phyloP scores from a whole-genome alignment of 1,140 invertebrate genomes.

The Diuraphis noxia region DNA sequence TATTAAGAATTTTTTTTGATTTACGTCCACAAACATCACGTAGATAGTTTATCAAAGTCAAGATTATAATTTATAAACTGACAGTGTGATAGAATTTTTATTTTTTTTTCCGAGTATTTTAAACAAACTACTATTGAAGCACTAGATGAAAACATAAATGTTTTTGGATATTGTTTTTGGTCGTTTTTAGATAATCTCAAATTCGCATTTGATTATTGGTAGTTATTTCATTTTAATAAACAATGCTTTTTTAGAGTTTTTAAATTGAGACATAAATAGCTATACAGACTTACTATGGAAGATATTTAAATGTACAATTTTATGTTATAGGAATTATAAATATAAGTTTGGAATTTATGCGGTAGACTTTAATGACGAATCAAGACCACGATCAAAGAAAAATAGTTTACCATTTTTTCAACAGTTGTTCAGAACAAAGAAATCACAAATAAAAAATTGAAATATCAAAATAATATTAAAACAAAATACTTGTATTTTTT shows the following conservation, averaged over 20 bases:
- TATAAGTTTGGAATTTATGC: slow-evolving; percentile 1
- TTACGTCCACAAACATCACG: not conserved
- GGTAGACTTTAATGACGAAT: not conserved
- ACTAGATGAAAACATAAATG: not conserved
- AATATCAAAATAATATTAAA: not conserved
- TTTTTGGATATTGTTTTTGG: not conserved
- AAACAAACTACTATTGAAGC: not conserved
- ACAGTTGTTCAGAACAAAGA: not conserved
- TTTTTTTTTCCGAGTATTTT: not conserved
- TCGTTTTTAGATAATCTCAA: not conserved
- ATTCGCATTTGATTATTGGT: not conserved
- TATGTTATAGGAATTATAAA: not conserved
- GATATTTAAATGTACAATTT: not conserved
- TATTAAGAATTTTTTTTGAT: not conserved
- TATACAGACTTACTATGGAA: not conserved
- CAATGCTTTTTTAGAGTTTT: not conserved
- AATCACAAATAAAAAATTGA: not conserved
- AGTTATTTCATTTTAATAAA: not conserved
- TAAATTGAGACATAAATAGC: not conserved
- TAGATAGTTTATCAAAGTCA: not conserved
- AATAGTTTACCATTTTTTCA: not conserved
- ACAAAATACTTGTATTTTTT: not conserved
- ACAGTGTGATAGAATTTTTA: not conserved
- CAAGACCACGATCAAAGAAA: not conserved
- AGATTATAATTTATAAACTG: not conserved